phyloP scores from a whole-genome alignment of 1,140 invertebrate genomes.

The Riptortus pedestris region DNA sequence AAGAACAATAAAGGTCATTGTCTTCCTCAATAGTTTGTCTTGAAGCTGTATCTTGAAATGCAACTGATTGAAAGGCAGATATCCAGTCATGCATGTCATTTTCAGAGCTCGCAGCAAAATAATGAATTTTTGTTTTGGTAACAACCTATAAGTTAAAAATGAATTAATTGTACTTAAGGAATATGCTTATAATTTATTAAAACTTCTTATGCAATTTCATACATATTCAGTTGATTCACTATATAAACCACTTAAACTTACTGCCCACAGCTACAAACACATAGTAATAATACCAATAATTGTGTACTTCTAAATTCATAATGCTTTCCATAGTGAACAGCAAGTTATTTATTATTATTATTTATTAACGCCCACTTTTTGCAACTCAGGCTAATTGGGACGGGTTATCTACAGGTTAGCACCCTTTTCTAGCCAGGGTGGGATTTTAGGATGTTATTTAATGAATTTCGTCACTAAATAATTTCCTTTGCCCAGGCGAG shows the following conservation, averaged over 20 bases:
- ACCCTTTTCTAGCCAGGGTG: no score
- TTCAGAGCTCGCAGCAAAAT: slow-evolving; percentile 59
- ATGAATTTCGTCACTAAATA: no score
- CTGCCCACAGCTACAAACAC: no score
- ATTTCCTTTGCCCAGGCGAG: no score
- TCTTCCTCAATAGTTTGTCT: slow-evolving; percentile 65
- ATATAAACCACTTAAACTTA: not conserved
- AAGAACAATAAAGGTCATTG: slow-evolving; percentile 74
- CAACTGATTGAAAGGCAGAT: slow-evolving; percentile 63
- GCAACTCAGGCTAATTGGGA: no score
- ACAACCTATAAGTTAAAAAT: slow-evolving; percentile 44
- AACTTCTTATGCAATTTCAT: not conserved
- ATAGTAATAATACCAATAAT: no score
- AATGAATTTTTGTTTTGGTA: slow-evolving; percentile 57
- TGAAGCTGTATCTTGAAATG: slow-evolving; percentile 58
- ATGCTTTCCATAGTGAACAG: no score
- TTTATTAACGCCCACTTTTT: no score
- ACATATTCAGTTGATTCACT: not conserved
- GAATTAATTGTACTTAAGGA: not conserved
- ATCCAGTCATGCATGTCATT: slow-evolving; percentile 65
- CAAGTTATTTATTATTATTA: no score
- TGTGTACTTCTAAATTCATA: no score
- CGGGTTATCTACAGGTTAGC: no score
- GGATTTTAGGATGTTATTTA: no score
- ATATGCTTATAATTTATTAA: not conserved